These are phyloP conservation scores for Anniella stebbinsi DNA, from an alignment of 2,797 vertebrate genomes.

Conservation along the genomic window DNA sequence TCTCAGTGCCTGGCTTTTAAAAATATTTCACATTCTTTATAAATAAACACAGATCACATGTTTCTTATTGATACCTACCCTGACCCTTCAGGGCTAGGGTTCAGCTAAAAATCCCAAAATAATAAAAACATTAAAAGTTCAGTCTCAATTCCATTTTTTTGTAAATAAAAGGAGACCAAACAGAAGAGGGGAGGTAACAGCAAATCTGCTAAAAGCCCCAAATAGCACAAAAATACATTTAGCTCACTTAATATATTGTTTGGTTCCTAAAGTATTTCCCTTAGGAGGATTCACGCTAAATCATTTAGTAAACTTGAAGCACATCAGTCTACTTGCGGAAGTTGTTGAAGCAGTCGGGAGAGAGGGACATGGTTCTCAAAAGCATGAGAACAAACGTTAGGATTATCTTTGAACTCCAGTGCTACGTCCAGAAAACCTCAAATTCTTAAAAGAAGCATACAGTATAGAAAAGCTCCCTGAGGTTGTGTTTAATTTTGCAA, in stretches of 20 bases:
- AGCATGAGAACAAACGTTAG: conserved; percentile 50
- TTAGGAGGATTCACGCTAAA: conserved; percentile 37
- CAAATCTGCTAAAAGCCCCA: conserved; percentile 3
- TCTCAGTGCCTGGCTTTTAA: background rate
- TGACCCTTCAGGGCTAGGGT: background rate
- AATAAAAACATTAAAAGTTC: fast-evolving
- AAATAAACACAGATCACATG: background rate
- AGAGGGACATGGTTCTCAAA: conserved; percentile 38
- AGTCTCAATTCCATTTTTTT: background rate
- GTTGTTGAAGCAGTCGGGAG: background rate
- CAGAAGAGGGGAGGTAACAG: background rate
- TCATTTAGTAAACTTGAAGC: conserved; percentile 60
- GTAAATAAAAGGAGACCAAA: conserved; percentile 39
- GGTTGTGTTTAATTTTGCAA: conserved; percentile 50
- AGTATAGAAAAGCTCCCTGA: conserved; percentile 38
- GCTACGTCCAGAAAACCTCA: conserved; percentile 15
- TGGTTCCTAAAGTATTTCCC: conserved; percentile 58
- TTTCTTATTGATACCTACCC: background rate
- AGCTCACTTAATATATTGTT: conserved; percentile 46
- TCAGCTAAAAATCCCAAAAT: background rate
- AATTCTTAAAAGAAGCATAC: conserved; percentile 39
- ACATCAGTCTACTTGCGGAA: conserved; percentile 45
- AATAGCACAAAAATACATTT: conserved; percentile 56
- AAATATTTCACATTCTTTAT: background rate
- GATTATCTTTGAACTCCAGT: conserved; percentile 58